Base-by-base conservation (phyloP, 2,113 vertebrate genomes). In the Hystrix brachyura region DNA sequence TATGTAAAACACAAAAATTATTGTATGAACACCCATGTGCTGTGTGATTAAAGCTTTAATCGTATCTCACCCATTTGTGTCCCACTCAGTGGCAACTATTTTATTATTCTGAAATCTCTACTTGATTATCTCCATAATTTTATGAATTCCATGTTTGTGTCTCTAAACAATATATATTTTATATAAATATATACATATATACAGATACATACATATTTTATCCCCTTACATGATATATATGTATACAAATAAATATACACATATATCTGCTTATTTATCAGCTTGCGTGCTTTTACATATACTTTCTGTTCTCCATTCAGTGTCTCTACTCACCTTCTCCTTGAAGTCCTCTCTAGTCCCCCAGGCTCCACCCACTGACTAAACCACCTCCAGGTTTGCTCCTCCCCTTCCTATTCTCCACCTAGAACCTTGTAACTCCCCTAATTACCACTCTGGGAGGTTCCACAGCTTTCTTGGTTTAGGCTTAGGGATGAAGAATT, bases 91-190 rank as follows among this genome's bases (percentile, higher is more conserved):
- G 23, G 27, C 34, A 91, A 87, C 12, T 53, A 21, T 7, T 15
- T 67, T 93, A 62, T 72, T 78, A 62, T 64, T 76, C n/a, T 53
- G 64, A 55, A 96, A 62, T 92, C 43, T 92, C 25, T 87, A 69
- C 15, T 94, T 38, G 38, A 38, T 38, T 60, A 78, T 38, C 53
- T n/a, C n/a, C 21, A 1, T 83, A 60, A 78, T 69, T 88, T 91
- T 91, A 29, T 80, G 62, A 57, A 72, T 90, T 55, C 69, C 21
- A 64, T 89, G 32, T 48, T 79, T 79, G 29, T 90, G 21, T 79
- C 25, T 38, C 69, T 84, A 60, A 51, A 57, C 55, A 13, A 57
- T 57, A 57, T 57, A 57, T 57, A 57, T 57, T 15, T 57, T 57
- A 57, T 38, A 38, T 38, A 38, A 38, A 38, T 38, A 38, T 38